Evolutionary conservation across 2,113 vertebrate species (phyloP).

Genomic region (Malurus melanocephalus): DNA sequence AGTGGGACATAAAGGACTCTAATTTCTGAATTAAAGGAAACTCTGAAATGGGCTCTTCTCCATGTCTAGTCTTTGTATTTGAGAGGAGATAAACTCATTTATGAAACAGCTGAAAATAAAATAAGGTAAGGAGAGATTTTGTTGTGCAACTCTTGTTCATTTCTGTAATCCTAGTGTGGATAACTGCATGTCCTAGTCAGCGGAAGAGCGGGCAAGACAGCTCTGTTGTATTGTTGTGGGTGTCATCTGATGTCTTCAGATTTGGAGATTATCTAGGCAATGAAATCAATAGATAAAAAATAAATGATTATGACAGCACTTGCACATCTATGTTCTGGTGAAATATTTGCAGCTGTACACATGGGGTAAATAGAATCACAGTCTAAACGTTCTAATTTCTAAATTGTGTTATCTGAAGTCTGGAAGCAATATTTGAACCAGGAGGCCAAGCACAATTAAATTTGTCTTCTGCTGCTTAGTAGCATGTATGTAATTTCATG

Average conservation of each 20-base stretch:
- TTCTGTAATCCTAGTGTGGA: background rate
- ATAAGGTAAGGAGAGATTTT: background rate
- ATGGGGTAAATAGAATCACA: background rate
- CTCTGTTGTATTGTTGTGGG: background rate
- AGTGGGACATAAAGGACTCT: background rate
- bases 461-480: background rate
- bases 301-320: background rate
- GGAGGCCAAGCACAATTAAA: background rate
- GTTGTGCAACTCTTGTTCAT: background rate
- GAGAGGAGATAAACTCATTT: background rate
- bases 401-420: background rate
- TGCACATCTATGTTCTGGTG: background rate
- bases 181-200: background rate
- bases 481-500: background rate
- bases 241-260: background rate
- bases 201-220: background rate
- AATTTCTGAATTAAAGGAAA: background rate
- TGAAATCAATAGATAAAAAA: background rate
- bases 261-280: background rate
- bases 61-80: background rate
- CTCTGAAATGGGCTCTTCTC: background rate
- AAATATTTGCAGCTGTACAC: background rate
- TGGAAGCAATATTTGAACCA: background rate
- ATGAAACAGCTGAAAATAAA: background rate
- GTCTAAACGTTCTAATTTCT: background rate